Evolutionary conservation across 2,113 vertebrate species (phyloP).

Genomic region (Chitala chitala): DNA sequence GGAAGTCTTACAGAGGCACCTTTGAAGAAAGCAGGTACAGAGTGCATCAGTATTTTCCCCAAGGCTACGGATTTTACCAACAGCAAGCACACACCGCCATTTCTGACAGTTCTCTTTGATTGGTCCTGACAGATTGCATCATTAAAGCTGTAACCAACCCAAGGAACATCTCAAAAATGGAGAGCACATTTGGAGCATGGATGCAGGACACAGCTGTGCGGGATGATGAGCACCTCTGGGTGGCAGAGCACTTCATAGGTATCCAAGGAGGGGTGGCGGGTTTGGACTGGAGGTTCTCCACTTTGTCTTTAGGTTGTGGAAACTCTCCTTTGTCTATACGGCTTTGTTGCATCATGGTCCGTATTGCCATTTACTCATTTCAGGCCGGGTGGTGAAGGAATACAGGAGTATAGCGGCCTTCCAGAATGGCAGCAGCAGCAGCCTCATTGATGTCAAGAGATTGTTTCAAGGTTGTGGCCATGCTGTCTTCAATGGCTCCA

Average conservation of each 20-base stretch:
- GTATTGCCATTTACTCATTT: too few relatives aligned
- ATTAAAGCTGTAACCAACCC: slow-evolving; percentile 66
- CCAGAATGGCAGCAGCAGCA: slow-evolving; percentile 53
- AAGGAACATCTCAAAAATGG: slow-evolving; percentile 50
- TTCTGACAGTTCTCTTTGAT: neutral
- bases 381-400: slow-evolving; percentile 70
- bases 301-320: neutral
- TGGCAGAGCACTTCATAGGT: slow-evolving; percentile 85
- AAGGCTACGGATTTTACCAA: neutral
- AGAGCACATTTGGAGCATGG: slow-evolving; percentile 76
- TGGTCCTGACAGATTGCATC: slow-evolving; percentile 53
- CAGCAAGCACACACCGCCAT: neutral
- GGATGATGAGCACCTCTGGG: slow-evolving; percentile 71
- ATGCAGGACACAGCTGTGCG: slow-evolving; percentile 66
- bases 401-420: slow-evolving; percentile 59
- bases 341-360: neutral
- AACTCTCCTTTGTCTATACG: neutral
- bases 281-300: neutral
- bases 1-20: slow-evolving; percentile 40
- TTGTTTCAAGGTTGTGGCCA: slow-evolving; percentile 82
- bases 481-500: slow-evolving; percentile 63
- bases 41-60: neutral
- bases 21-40: slow-evolving; percentile 61
- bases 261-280: neutral
- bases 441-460: slow-evolving; percentile 52